Evolutionary conservation across 2,113 vertebrate species (phyloP).

Genomic region (Onychorhynchus coronatus): DNA sequence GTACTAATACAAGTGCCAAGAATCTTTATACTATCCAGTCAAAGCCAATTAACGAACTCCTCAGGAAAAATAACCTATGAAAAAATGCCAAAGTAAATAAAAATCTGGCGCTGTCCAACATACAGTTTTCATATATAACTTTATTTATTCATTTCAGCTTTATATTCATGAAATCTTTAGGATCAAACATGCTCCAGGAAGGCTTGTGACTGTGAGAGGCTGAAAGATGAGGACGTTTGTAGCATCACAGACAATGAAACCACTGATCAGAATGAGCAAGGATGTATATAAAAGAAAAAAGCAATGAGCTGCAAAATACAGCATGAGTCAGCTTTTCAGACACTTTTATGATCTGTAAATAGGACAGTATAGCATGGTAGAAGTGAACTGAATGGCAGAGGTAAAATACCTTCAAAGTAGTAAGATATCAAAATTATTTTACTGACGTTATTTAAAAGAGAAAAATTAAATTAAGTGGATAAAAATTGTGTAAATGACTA

Average conservation of each 20-base stretch:
- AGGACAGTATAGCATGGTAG: neutral
- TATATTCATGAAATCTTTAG: neutral
- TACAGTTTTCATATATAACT: neutral
- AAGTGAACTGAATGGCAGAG: neutral
- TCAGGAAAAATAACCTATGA: neutral
- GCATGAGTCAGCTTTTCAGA: neutral
- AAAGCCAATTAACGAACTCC: neutral
- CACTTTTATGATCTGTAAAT: neutral
- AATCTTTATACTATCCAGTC: neutral
- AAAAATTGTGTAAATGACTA: neutral
- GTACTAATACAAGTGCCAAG: neutral
- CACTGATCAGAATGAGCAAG: neutral
- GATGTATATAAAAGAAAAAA: neutral
- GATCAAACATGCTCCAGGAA: neutral
- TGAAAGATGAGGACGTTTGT: neutral
- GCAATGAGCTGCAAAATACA: neutral
- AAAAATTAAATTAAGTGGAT: neutral
- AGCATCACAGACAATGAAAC: neutral
- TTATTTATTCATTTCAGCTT: neutral
- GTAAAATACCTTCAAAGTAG: neutral
- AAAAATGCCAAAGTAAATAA: neutral
- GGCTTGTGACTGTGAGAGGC: neutral
- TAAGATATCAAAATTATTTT: neutral
- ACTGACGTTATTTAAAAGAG: neutral
- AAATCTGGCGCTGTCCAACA: neutral